Evolutionary conservation across 2,797 vertebrate species (phyloP), one percentile per base, ranked within the genome.

Genomic region (Enteromius afrohamiltoni): DNA sequence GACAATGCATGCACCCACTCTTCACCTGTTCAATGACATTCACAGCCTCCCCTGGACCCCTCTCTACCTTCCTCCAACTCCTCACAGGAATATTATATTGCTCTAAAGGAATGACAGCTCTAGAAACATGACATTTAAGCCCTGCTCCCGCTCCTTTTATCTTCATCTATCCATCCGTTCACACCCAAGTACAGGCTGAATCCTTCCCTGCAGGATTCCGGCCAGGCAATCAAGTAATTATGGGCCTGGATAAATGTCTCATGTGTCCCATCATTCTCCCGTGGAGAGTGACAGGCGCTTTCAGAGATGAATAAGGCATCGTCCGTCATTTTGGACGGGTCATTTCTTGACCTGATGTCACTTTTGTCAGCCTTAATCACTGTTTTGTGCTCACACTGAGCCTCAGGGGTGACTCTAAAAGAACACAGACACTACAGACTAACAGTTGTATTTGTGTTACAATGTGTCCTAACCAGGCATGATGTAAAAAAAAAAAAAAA

Each of bases 101-200:
- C 75, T 83, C 58, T 71, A 37, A 37, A 81, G 77, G 78, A 73
- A 77, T 67, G 85, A 70, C 77, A 71, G 55, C 29, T 49, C 70
- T 64, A 77, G 82, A 85, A 84, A 86, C 65, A 83, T 85, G 82
- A 84, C 83, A 86, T 88, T 88, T 87, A 86, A 85, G 79, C 49
- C 40, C n/a, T 14, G 53, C 34, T 74, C 65, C 53, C n/a, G 16
- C 45, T 47, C 49, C 34, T 78, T 82, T 78, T 77, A 76, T 83
- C 76, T 76, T 71, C 58, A 80, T 73, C 84, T 67, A 65, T 69
- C 74, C 16, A 76, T 70, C 34, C 68, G 17, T 62, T 65, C 53
- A 60, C 16, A 45, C 71, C 42, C 40, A 62, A 19, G 40, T 64
- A 82, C 67, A 45, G 51, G 78, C 37, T 10, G 6, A 77, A 79